Conservation (phyloP, 2,113 vertebrate genomes). For the Microtus pennsylvanicus region DNA sequence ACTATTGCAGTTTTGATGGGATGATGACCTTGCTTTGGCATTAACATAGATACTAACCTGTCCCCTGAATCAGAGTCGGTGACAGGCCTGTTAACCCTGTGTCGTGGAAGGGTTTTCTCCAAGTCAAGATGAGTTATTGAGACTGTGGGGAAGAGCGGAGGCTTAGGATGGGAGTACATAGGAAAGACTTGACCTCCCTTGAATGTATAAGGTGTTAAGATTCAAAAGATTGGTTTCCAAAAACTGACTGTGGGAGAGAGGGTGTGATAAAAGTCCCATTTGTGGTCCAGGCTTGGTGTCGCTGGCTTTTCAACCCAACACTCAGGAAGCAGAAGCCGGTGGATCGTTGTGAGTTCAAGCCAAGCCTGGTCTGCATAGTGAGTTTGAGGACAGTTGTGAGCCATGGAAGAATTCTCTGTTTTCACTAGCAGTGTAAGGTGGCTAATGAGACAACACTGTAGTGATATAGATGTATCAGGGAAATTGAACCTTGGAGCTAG, state of each 20-base stretch:
- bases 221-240: constrained; percentile 46
- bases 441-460: constrained; percentile 8
- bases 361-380: background rate
- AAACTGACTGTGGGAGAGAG: constrained; percentile 11
- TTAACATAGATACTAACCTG: background rate
- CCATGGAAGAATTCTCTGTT: constrained; percentile 1
- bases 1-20: constrained; percentile 16
- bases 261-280: background rate
- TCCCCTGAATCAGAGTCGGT: background rate
- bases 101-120: background rate
- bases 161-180: background rate
- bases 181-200: constrained; percentile 11
- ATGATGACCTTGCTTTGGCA: background rate
- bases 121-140: background rate
- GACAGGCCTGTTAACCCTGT: background rate
- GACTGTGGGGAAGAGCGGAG: background rate
- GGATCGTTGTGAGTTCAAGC: background rate
- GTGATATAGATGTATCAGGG: background rate
- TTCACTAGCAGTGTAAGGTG: background rate
- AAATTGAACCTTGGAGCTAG: background rate
- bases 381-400: background rate
- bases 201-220: constrained; percentile 28
- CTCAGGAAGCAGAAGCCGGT: background rate
- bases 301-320: background rate
- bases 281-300: background rate